These are phyloP conservation scores for Corythornis vintsioides DNA, from an alignment of 2,113 vertebrate genomes.

Conservation along the genomic window DNA sequence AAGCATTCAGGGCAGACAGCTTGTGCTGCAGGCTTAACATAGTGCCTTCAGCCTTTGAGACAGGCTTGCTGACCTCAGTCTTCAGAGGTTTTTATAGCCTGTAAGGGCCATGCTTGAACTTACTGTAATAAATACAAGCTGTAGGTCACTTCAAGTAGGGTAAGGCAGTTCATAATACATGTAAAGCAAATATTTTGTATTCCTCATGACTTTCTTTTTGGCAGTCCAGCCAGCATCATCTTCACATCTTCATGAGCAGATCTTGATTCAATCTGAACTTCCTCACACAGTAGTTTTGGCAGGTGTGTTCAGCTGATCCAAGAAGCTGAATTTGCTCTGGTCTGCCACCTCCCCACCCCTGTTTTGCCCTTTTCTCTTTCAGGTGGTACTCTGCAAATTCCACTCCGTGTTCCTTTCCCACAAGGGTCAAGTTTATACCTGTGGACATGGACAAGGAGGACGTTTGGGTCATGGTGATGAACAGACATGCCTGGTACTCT, in stretches of 20 bases:
- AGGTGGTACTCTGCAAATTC: slow-evolving; percentile 98
- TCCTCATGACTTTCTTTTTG: neutral
- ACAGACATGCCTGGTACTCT: slow-evolving; percentile 91
- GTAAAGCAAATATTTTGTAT: neutral
- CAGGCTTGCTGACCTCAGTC: neutral
- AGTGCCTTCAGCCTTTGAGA: neutral
- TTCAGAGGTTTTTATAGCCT: too few relatives aligned
- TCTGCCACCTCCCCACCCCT: neutral
- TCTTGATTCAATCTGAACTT: neutral
- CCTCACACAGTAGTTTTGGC: neutral
- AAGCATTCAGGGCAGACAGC: neutral
- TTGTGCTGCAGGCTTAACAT: neutral
- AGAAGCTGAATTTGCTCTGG: neutral
- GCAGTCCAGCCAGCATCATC: neutral
- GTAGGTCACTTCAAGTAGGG: too few relatives aligned
- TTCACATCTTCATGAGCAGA: neutral
- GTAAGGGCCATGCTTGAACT: too few relatives aligned
- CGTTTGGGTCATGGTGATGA: slow-evolving; percentile 97
- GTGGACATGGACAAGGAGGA: slow-evolving; percentile 96
- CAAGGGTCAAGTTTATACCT: slow-evolving; percentile 95
- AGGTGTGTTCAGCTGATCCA: neutral
- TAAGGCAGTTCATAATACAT: too few relatives aligned
- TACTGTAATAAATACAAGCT: too few relatives aligned
- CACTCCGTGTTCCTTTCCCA: slow-evolving; percentile 97
- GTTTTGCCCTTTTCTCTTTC: neutral